Evolutionary conservation across 2,888 invertebrate genomes (phyloP).

Genomic region (Eurytoma adleriae): DNA sequence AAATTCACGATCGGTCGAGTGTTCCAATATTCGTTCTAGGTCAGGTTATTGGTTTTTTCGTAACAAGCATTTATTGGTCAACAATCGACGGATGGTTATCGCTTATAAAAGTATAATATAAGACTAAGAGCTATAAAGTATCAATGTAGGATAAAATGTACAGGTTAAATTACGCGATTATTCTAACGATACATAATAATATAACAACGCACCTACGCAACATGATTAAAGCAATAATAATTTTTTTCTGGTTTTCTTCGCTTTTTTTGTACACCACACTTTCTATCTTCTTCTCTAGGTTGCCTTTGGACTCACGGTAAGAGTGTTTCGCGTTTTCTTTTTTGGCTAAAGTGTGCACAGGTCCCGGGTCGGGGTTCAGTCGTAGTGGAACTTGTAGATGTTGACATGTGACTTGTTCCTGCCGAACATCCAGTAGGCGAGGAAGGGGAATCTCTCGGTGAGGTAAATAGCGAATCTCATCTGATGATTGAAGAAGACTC

Average conservation of each 20-base stretch:
- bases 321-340: neutral
- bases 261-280: neutral
- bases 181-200: no score
- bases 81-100: slow-evolving; percentile 30
- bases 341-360: neutral
- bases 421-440: slow-evolving; percentile 83
- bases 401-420: slow-evolving; percentile 80
- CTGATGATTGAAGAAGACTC: slow-evolving; percentile 81
- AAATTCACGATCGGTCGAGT: no score
- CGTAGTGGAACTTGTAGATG: slow-evolving; percentile 73
- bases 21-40: no score
- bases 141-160: slow-evolving; percentile 1
- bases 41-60: neutral
- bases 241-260: slow-evolving; percentile 5
- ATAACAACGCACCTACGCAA: neutral
- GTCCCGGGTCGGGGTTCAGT: slow-evolving; percentile 48
- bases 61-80: slow-evolving; percentile 43
- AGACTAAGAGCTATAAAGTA: neutral
- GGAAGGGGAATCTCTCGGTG: slow-evolving; percentile 83
- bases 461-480: slow-evolving; percentile 80
- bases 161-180: neutral
- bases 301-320: neutral
- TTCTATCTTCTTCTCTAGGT: neutral
- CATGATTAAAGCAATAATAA: neutral
- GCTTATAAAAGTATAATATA: slow-evolving; percentile 13